Conservation (phyloP, 92 coral and sea anemone species). For the Paragorgia papillata region DNA sequence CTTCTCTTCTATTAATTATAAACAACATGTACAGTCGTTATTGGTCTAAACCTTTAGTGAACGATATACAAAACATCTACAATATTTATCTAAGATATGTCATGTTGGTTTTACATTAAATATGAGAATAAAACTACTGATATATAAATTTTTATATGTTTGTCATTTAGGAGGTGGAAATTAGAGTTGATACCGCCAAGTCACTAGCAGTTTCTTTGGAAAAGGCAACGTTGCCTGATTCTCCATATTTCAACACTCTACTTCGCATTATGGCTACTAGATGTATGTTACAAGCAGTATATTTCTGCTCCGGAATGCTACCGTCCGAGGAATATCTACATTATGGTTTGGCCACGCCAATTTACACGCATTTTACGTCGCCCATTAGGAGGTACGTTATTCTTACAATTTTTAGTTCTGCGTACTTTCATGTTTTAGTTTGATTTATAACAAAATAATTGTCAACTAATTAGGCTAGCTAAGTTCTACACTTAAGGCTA, state of each 20-base stretch:
- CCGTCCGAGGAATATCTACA: slow-evolving; percentile 83
- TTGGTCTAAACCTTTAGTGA: no score
- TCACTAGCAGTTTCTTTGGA: slow-evolving; percentile 86
- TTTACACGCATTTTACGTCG: slow-evolving; percentile 96
- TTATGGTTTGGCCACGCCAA: slow-evolving; percentile 97
- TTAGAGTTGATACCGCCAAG: slow-evolving; percentile 87
- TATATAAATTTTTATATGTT: neutral
- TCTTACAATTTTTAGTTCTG: neutral
- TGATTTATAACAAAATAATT: neutral
- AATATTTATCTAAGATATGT: no score
- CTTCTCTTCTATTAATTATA: no score
- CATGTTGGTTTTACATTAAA: no score
- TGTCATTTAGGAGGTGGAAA: slow-evolving; percentile 68
- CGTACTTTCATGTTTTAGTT: neutral
- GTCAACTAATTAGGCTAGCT: no score
- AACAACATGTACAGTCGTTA: no score
- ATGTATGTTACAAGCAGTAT: slow-evolving; percentile 99
- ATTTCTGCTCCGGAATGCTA: slow-evolving; percentile 97
- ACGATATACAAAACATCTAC: no score
- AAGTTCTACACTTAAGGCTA: no score
- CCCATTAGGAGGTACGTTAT: slow-evolving; percentile 85
- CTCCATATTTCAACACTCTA: slow-evolving; percentile 93
- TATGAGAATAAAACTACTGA: no score
- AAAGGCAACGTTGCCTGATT: slow-evolving; percentile 74
- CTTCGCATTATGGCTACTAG: slow-evolving; percentile 96